A percentile compares a stretch with the other conserved stretches of the same genome.
phyloP scores from a whole-genome alignment of 2,888 invertebrate genomes.

The Proisotoma minuta region DNA sequence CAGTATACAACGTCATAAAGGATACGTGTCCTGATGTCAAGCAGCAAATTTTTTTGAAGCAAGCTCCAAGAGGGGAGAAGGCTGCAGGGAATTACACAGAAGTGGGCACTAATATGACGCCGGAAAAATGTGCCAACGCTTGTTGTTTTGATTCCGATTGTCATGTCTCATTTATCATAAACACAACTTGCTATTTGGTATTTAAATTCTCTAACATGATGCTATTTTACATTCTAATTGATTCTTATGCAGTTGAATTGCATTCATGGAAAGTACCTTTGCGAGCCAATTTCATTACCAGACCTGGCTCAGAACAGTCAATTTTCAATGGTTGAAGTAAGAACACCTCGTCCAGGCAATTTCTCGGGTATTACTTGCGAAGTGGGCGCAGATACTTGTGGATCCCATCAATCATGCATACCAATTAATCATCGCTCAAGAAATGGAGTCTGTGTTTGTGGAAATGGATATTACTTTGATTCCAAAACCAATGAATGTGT shows the following conservation, averaged over 20 bases:
- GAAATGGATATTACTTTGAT: slow-evolving; percentile 59
- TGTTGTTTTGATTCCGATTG: slow-evolving; percentile 66
- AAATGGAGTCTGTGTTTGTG: slow-evolving; percentile 69
- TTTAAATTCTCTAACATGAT: not conserved
- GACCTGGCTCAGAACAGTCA: not conserved
- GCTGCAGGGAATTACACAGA: slow-evolving; percentile 59
- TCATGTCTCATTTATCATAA: slow-evolving; percentile 73
- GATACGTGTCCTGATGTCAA: slow-evolving; percentile 25
- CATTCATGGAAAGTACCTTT: slow-evolving; percentile 13
- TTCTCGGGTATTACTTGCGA: slow-evolving; percentile 56
- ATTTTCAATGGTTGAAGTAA: slow-evolving; percentile 27
- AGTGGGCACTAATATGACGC: slow-evolving; percentile 53
- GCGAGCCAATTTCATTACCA: slow-evolving; percentile 9
- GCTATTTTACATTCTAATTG: not conserved
- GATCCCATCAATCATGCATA: slow-evolving; percentile 66
- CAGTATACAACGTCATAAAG: not conserved
- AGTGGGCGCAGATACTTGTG: slow-evolving; percentile 60
- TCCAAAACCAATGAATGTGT: slow-evolving; percentile 27
- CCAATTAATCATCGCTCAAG: slow-evolving; percentile 56
- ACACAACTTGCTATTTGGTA: slow-evolving; percentile 71
- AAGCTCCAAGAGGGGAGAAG: slow-evolving; percentile 47
- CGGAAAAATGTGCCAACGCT: slow-evolving; percentile 63
- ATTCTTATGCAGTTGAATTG: slow-evolving; percentile 31
- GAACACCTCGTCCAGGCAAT: slow-evolving; percentile 19
- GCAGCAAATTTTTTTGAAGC: slow-evolving; percentile 17